A percentile compares a stretch with the other conserved stretches of the same genome.
Evolutionary conservation across 2,888 invertebrate genomes (phyloP).

Genomic region (Agriopis leucophaearia): DNA sequence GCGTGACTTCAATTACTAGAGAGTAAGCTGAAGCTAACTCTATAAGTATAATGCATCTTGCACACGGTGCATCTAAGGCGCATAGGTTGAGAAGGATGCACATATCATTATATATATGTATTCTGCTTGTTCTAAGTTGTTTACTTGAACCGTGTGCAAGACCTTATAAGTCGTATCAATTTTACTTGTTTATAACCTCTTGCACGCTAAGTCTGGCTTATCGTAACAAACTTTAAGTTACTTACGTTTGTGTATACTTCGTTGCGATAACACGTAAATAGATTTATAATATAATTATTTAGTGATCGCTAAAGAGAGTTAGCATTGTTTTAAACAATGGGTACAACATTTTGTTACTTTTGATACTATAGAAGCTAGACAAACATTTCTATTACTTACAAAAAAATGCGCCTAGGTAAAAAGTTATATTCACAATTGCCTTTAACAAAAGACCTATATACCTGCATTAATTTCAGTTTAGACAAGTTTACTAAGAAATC

Average conservation of each 20-base stretch:
- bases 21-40: slow-evolving; percentile 53
- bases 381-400: slow-evolving; percentile 4
- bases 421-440: slow-evolving; percentile 26
- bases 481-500: slow-evolving; percentile 19
- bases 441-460: slow-evolving; percentile 24
- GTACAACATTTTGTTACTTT: slow-evolving; percentile 36
- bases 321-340: slow-evolving; percentile 27
- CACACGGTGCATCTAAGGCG: no score
- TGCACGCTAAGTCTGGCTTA: slow-evolving; percentile 31
- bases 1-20: slow-evolving; percentile 61
- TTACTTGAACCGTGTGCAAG: no score
- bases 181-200: slow-evolving; percentile 43
- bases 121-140: no score
- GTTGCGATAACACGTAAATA: slow-evolving; percentile 13
- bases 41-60: slow-evolving; percentile 29
- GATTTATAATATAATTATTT: slow-evolving; percentile 15
- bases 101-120: no score
- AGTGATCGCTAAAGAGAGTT: slow-evolving; percentile 19
- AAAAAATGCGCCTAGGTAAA: slow-evolving; percentile 9
- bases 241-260: slow-evolving; percentile 21
- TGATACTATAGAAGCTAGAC: slow-evolving; percentile 34
- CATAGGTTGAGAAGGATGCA: no score
- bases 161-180: no score
- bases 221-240: slow-evolving; percentile 9
- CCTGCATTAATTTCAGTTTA: slow-evolving; percentile 16